Base-by-base conservation (phyloP, 2,113 vertebrate species). In the Paraplagusia blochii region DNA sequence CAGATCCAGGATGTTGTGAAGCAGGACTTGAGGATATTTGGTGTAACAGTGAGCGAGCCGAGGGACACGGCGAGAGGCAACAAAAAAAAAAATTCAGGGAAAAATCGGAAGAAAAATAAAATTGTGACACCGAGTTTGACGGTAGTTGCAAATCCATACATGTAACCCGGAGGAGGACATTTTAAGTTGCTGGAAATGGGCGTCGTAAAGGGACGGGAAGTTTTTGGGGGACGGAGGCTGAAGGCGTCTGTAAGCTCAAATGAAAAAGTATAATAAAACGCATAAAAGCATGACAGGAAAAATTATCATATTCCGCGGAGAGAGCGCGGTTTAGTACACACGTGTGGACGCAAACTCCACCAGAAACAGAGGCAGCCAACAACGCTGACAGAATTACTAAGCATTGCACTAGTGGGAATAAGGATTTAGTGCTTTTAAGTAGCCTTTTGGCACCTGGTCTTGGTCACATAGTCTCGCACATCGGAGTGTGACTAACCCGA, bases 131-230 rank as follows among this genome's bases (percentile, higher is more conserved):
- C 45, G 45, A 44, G 33, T 16, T 44, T 43, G 38, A 63, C 65
- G 77, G 67, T 36, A 63, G 54, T 48, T 56, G 62, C 52, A 68
- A 76, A 74, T 71, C 53, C 42, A 34, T 29, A 50, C 53, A 42
- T 80, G 63, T 39, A 42, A 22, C 9, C 12, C 59, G 56, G 62
- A 73, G 67, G 74, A 11, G 66, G 47, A 60, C 78, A 35, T 77
- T 71, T 64, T 66, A 72, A 85, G 58, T 66, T 74, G 63, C 50
- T 69, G 60, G 74, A 29, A 53, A 63, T 60, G 14, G 60, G 59
- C 63, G 48, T 82, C 74, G 76, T 48, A 66, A 77, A 64, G 59
- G 1, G 8, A 46, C 54, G 56, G 49, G 77, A 78, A 77, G 67
- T 9, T 38, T 29, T 6, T n/a, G n/a, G 59, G 1, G 7, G 50